Evolutionary conservation across 2,797 vertebrate genomes (phyloP), one percentile per base, ranked within the genome.

Genomic region (Toxotes lorentzi): DNA sequence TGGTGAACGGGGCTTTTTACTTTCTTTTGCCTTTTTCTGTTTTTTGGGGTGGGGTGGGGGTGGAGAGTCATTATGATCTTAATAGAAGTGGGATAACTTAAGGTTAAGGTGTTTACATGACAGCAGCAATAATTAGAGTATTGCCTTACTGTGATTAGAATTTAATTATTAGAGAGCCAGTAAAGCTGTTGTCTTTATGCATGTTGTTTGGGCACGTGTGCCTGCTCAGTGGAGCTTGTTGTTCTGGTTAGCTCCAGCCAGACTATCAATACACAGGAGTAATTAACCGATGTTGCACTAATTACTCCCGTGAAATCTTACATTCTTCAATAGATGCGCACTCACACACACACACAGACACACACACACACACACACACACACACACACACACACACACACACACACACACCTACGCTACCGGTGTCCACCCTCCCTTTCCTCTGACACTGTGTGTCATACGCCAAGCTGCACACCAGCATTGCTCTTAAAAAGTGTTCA

Each of bases 271-370:
- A 89, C 90, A 87, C 90, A 64, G 80, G 90, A 88, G 90, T 94
- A 93, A 95, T 94, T 91, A 93, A 87, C 89, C 69, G 41, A 76
- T 87, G 92, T 86, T 88, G 83, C 84, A 83, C 86, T 94, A 94
- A 94, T 94, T 93, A 93, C 86, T 91, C 83, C 80, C 47, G 58
- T 91, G 86, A 94, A 94, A 93, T 93, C 74, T 74, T 73, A 73
- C 76, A 87, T 91, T 86, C 88, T 89, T 85, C 82, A 72, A 89
- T 70, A 77, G 82, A 85, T 80, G 67, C 53, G 71, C 24, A 4
- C 43, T 56, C 27, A 10, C 40, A 68, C 54, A 14, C 53, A 34
- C 30, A 21, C 41, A 45, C 43, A 63, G 66, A 34, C 53, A 34
- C 30, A 21, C 41, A 50, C 43, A 63, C 69, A 34, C 53, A 74